A percentile compares a stretch with the other conserved stretches of the same genome.
Evolutionary conservation across 2,113 vertebrate genomes (phyloP).

Genomic region (Oreochromis tanganicae): DNA sequence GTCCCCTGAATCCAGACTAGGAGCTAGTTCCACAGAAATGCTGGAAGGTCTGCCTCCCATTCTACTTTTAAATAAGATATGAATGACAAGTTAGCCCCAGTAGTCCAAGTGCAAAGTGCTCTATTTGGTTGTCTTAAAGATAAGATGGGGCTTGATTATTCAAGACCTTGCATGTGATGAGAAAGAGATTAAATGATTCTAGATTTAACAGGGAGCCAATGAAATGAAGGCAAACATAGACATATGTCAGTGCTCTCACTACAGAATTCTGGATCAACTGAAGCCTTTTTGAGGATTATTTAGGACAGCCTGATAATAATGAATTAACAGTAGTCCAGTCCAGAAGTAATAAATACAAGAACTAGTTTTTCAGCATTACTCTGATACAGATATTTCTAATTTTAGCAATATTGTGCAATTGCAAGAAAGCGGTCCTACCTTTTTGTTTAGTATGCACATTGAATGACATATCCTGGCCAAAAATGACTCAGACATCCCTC

Average conservation of each 20-base stretch:
- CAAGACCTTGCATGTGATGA: not conserved
- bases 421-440: not conserved
- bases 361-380: not conserved
- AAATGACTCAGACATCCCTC: not conserved
- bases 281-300: not conserved
- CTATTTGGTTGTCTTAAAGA: not conserved
- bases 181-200: not conserved
- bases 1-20: not conserved
- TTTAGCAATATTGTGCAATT: not conserved
- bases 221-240: not conserved
- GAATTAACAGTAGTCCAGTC: not conserved
- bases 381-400: not conserved
- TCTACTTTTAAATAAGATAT: not conserved
- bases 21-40: not conserved
- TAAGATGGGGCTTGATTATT: not conserved
- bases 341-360: not conserved
- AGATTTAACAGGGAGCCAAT: not conserved
- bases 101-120: not conserved
- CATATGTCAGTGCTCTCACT: not conserved
- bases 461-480: not conserved
- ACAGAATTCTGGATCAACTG: not conserved
- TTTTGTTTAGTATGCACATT: not conserved
- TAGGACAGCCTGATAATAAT: not conserved
- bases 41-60: not conserved
- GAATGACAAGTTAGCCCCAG: not conserved